These are phyloP conservation scores for Agapornis roseicollis DNA, from an alignment of 2,113 vertebrate genomes.

Conservation along the genomic window DNA sequence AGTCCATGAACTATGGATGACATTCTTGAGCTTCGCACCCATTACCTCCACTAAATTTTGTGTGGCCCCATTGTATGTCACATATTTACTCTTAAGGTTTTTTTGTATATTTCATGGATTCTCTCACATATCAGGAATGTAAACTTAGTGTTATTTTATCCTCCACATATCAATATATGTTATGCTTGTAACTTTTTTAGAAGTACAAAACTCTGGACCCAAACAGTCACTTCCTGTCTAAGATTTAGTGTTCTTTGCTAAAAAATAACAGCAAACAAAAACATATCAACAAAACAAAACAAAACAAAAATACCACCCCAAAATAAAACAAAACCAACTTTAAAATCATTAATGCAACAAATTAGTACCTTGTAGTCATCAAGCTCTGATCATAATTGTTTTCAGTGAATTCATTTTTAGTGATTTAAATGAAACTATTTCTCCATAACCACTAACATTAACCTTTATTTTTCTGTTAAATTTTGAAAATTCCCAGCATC, in stretches of 20 bases:
- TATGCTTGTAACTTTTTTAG: not conserved
- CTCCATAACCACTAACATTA: not conserved
- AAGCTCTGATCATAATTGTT: not conserved
- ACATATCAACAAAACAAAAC: not conserved
- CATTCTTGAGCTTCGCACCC: not conserved
- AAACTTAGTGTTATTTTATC: not conserved
- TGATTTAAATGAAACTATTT: not conserved
- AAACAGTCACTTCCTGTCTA: not conserved
- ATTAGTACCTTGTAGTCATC: not conserved
- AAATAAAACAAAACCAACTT: not conserved
- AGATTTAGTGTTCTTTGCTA: not conserved
- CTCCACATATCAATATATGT: not conserved
- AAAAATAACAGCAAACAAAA: not conserved
- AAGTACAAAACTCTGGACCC: not conserved
- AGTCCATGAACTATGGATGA: not conserved
- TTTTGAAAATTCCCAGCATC: not conserved
- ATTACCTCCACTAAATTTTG: not conserved
- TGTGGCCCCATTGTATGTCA: not conserved
- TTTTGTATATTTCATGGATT: not conserved
- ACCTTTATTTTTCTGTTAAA: not conserved
- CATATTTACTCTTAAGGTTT: not conserved
- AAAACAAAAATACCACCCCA: not conserved
- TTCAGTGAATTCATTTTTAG: not conserved
- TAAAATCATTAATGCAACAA: not conserved
- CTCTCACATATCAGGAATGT: not conserved